phyloP scores from a whole-genome alignment of 2,888 invertebrate genomes.

The Stegophylla sp. region DNA sequence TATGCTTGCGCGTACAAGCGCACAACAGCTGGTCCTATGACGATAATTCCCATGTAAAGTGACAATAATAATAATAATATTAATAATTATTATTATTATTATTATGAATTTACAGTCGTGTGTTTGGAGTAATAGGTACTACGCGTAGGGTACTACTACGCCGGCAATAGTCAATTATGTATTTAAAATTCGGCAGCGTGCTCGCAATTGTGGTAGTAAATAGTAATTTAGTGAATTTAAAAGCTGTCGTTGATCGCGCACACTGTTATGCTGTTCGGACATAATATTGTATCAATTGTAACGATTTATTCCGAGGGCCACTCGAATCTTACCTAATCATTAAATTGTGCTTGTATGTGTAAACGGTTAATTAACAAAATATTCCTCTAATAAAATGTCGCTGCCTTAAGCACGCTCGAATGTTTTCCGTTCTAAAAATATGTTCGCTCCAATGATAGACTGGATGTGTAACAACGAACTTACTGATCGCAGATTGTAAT shows the following conservation, averaged over 20 bases:
- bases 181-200: slow-evolving; percentile 15
- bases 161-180: slow-evolving; percentile 14
- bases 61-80: background rate
- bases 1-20: background rate
- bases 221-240: slow-evolving; percentile 24
- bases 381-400: background rate
- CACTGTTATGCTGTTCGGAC: background rate
- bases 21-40: background rate
- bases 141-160: background rate
- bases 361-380: background rate
- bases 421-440: slow-evolving; percentile 55
- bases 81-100: background rate
- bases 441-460: slow-evolving; percentile 56
- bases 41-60: background rate
- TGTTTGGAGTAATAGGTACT: background rate
- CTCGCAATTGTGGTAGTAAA: background rate
- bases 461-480: slow-evolving; percentile 52
- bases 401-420: background rate
- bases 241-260: slow-evolving; percentile 12
- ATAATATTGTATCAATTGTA: background rate
- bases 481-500: slow-evolving; percentile 34
- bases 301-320: slow-evolving; percentile 20
- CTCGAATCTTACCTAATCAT: background rate
- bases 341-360: background rate
- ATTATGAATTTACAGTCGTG: background rate